Evolutionary conservation across 2,113 vertebrate species (phyloP), one percentile per base, ranked within the genome.

Genomic region (Psephotus haematonotus): DNA sequence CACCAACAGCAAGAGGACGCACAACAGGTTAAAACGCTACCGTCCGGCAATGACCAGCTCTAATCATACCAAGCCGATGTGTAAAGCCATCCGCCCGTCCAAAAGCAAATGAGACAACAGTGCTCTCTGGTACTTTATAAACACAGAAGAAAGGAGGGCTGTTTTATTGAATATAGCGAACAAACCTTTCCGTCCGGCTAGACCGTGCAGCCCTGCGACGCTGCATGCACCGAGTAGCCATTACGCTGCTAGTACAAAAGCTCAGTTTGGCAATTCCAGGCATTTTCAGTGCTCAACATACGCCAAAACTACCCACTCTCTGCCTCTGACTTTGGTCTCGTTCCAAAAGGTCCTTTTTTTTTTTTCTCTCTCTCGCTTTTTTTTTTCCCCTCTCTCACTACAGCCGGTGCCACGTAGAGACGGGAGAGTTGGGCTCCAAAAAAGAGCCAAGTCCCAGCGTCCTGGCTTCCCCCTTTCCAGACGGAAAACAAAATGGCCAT

Each of bases 281-380:
- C 93, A 86, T 97, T 97, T 96, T 91, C 96, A 95, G 94, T 33
- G 92, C 75, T 96, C 93, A 93, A 95, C 80, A 80, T 82, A 93
- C 83, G 95, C 97, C 97, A 97, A 94, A 97, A 97, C 96, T 97
- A 95, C 96, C 97, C 96, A 97, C 94, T 94, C 95, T 93, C 95
- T 96, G 84, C 74, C 87, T 95, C 92, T 88, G 93, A 95, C 93
- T 97, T 93, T 96, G 94, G 94, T 93, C 74, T 95, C 80, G 41
- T 96, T 97, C 96, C 96, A 97, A 86, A 94, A 92, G 82, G 92
- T 85, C 96, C 88, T 86, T 93, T 95, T 96, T 96, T 95, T 96
- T 96, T 91, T 93, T 82, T 50, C 43, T 35, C 10, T 14, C 3
- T 13, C 2, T 15, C 44, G 8, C 7, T 23, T 2, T 44, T 10